Percentiles rank a stretch among this genome's conserved stretches.
These are phyloP conservation scores for Chrysodeixis includens DNA, from an alignment of 2,888 invertebrate species.

Conservation along the genomic window DNA sequence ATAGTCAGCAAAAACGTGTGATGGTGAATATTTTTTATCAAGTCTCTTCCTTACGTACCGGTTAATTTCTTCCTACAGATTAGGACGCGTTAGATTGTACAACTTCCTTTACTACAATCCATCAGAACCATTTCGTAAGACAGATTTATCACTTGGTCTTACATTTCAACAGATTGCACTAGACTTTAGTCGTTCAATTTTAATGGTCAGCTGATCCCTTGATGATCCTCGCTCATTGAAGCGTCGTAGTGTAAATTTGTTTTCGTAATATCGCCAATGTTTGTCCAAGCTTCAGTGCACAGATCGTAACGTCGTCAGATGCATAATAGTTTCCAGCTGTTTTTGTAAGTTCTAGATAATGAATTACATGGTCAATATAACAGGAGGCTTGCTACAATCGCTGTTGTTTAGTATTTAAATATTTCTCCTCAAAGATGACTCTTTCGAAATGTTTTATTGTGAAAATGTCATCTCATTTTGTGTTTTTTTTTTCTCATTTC, in stretches of 20 bases:
- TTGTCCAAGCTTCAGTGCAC: conserved; percentile 51
- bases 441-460: background rate
- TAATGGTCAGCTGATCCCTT: conserved; percentile 25
- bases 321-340: conserved; percentile 19
- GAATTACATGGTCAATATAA: conserved; percentile 20
- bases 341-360: conserved; percentile 27
- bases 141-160: conserved; percentile 16
- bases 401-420: background rate
- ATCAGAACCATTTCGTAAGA: conserved; percentile 8
- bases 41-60: conserved; percentile 2
- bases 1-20: conserved; percentile 16
- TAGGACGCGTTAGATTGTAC: background rate
- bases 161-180: conserved; percentile 21
- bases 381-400: background rate
- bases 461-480: background rate
- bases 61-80: background rate
- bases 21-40: conserved; percentile 14
- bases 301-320: conserved; percentile 38
- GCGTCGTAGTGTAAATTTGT: conserved; percentile 39
- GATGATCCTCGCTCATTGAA: conserved; percentile 45
- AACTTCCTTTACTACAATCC: conserved; percentile 9
- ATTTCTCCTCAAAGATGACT: background rate
- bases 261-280: conserved; percentile 42
- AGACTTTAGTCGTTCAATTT: conserved; percentile 28
- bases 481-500: background rate